Base-by-base conservation (phyloP, 2,888 invertebrate species). In the Fragum sueziense region DNA sequence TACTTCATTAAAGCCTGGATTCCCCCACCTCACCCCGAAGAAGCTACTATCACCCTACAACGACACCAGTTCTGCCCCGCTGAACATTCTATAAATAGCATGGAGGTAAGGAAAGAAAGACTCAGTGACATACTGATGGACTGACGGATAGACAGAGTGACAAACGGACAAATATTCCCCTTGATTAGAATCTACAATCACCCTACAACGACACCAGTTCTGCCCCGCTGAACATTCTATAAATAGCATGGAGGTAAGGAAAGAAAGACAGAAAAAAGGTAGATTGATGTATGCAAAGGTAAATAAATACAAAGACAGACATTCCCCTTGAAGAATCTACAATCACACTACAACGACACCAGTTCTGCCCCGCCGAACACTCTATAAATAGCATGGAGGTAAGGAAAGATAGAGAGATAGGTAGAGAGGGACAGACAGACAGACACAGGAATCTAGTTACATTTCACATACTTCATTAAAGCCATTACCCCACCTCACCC, bases 401-500 rank as follows among this genome's bases (percentile, higher is more conserved):
- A n/a, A 22, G 68, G n/a, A n/a, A n/a, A n/a, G n/a, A n/a, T n/a
- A n/a, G n/a, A n/a, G n/a, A n/a, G n/a, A n/a, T n/a, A n/a, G n/a
- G n/a, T n/a, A n/a, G n/a, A n/a, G n/a, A n/a, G n/a, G n/a, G n/a
- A n/a, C n/a, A n/a, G n/a, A n/a, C n/a, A n/a, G n/a, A n/a, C n/a
- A n/a, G n/a, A n/a, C n/a, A n/a, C n/a, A n/a, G n/a, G n/a, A n/a
- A n/a, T n/a, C n/a, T n/a, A 95, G 59, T 94, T 95, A 2, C 97
- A 97, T 93, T 93, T 97, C 82, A 95, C 95, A 31, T 96, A 97
- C 90, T 95, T 98, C 88, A 96, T 97, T 67, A 95, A 97, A 75
- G 94, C 95, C 41, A n/a, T n/a, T n/a, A n/a, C n/a, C n/a, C n/a
- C n/a, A n/a, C n/a, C n/a, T n/a, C n/a, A n/a, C n/a, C n/a, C 95